Percentiles rank a stretch among this genome's conserved stretches.
These are phyloP conservation scores for Palaemon carinicauda DNA, from an alignment of 1,140 invertebrate genomes.

Conservation along the genomic window DNA sequence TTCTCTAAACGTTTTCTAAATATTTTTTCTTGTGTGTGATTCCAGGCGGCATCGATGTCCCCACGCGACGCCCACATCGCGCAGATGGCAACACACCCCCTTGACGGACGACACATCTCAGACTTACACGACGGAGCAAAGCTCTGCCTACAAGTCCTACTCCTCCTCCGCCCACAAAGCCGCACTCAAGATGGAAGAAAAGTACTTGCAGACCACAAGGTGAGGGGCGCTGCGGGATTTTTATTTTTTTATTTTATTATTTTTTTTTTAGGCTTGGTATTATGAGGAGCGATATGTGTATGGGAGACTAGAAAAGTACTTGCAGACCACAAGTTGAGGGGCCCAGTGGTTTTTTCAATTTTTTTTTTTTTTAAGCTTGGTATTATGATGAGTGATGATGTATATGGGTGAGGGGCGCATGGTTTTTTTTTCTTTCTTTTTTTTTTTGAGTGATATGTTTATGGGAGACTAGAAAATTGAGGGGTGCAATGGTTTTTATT, in stretches of 20 bases:
- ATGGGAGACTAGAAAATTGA: too few relatives aligned
- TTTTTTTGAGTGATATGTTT: too few relatives aligned
- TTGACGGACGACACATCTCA: constrained; percentile 13
- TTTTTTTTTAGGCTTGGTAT: too few relatives aligned
- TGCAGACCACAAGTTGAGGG: too few relatives aligned
- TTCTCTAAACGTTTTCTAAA: neutral
- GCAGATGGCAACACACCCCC: constrained; percentile 37
- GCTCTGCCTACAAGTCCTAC: constrained; percentile 38
- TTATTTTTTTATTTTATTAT: neutral
- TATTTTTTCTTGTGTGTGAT: too few relatives aligned
- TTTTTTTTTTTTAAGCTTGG: neutral
- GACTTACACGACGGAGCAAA: constrained; percentile 36
- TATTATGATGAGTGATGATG: too few relatives aligned
- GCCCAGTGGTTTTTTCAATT: too few relatives aligned
- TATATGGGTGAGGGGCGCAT: too few relatives aligned
- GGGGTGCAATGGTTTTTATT: too few relatives aligned
- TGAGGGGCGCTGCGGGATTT: neutral
- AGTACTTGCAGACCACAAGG: constrained; percentile 17
- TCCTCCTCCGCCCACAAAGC: constrained; percentile 30
- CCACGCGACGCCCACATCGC: constrained; percentile 35
- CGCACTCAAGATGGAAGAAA: constrained; percentile 43
- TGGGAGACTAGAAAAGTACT: too few relatives aligned
- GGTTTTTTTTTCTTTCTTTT: neutral
- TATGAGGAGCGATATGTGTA: too few relatives aligned
- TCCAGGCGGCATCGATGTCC: constrained; percentile 45